phyloP scores from a whole-genome alignment of 2,113 vertebrate genomes.

The Phalacrocorax aristotelis region DNA sequence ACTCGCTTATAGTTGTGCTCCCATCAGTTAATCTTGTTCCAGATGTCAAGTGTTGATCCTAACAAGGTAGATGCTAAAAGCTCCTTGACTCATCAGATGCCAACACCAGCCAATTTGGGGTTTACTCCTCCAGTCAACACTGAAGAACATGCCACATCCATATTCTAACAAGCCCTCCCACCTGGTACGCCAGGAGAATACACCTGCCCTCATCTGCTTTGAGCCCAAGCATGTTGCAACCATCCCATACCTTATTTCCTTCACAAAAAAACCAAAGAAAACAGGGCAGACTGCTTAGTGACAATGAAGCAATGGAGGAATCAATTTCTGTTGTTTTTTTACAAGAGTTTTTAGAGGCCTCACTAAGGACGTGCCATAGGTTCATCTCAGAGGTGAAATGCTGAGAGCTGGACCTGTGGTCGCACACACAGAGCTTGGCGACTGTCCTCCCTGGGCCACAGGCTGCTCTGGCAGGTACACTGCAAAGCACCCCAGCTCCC shows the following conservation, averaged over 20 bases:
- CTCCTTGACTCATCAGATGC: not conserved
- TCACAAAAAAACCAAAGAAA: not conserved
- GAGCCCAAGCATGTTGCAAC: not conserved
- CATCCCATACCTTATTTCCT: not conserved
- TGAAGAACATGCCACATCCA: not conserved
- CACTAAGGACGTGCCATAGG: not conserved
- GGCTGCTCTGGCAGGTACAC: not conserved
- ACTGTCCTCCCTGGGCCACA: not conserved
- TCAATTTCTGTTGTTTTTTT: not conserved
- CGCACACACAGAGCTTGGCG: not conserved
- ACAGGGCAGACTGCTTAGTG: not conserved
- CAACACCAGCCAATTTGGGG: not conserved
- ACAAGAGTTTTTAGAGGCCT: not conserved
- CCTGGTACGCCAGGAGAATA: not conserved
- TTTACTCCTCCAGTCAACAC: not conserved
- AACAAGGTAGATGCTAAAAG: not conserved
- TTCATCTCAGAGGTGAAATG: not conserved
- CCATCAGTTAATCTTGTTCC: not conserved
- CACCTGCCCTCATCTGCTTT: not conserved
- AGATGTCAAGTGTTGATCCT: not conserved
- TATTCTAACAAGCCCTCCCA: not conserved
- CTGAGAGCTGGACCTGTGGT: not conserved
- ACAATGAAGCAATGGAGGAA: not conserved
- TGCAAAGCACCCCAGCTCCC: not conserved
- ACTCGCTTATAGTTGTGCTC: not conserved